Conservation (phyloP, 2,888 invertebrate species). For the Drosophila ustulata region DNA sequence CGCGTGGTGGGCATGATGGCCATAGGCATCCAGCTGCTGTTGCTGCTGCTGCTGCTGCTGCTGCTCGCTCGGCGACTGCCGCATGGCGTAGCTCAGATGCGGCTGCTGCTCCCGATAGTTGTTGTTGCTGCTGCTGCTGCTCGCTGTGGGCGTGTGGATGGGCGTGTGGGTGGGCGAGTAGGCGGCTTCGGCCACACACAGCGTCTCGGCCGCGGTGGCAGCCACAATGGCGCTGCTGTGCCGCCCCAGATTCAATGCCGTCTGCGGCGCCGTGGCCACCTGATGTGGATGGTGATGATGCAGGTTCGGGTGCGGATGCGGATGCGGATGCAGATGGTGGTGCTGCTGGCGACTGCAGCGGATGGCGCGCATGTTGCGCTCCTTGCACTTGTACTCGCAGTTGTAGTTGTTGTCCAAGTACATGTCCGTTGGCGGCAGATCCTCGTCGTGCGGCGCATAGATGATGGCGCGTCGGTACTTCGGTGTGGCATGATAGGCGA, state of each 20-base stretch:
- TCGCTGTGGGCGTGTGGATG: conserved; percentile 47
- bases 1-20: conserved; percentile 38
- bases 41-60: conserved; percentile 32
- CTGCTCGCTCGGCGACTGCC: conserved; percentile 43
- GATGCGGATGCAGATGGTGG: conserved; percentile 50
- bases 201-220: conserved; percentile 50
- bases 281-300: conserved; percentile 60
- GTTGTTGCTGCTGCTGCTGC: conserved; percentile 52
- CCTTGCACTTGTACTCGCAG: conserved; percentile 83
- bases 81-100: conserved; percentile 63
- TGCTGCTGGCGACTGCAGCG: conserved; percentile 77
- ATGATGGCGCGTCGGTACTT: conserved; percentile 65
- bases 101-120: conserved; percentile 47
- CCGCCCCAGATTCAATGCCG: conserved; percentile 77
- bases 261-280: conserved; percentile 67
- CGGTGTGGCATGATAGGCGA: conserved; percentile 53
- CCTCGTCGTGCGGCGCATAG: conserved; percentile 63
- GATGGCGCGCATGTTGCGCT: conserved; percentile 81
- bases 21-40: conserved; percentile 55
- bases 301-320: conserved; percentile 41
- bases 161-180: conserved; percentile 77
- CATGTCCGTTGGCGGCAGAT: conserved; percentile 51
- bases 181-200: conserved; percentile 75
- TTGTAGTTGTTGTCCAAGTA: conserved; percentile 73
- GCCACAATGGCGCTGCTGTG: conserved; percentile 64